phyloP scores from a whole-genome alignment of 2,797 vertebrate genomes.

The Otolemur crassicaudatus region DNA sequence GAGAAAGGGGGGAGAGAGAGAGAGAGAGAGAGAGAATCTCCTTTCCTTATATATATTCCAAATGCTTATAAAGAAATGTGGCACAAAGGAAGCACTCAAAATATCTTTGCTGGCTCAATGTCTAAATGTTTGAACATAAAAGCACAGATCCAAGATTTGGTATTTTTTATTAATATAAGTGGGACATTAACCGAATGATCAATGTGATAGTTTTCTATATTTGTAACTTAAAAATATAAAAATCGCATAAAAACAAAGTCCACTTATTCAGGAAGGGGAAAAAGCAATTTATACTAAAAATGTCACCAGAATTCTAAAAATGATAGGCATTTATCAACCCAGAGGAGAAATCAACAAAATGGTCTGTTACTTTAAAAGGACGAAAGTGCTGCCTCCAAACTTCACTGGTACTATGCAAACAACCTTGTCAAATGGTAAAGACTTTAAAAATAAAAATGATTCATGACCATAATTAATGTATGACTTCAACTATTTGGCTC shows the following conservation, averaged over 20 bases:
- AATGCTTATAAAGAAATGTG: neutral
- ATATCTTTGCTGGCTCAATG: neutral
- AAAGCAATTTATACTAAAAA: constrained; percentile 56
- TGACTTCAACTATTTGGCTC: constrained; percentile 83
- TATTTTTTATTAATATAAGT: constrained; percentile 44
- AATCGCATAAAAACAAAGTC: constrained; percentile 40
- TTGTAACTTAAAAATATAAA: constrained; percentile 58
- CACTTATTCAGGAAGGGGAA: constrained; percentile 31
- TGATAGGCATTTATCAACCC: constrained; percentile 41
- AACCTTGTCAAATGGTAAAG: constrained; percentile 81
- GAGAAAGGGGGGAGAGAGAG: neutral
- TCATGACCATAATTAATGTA: constrained; percentile 84
- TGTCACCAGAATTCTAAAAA: constrained; percentile 39
- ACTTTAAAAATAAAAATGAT: constrained; percentile 84
- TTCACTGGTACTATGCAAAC: constrained; percentile 79
- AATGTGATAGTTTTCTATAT: neutral
- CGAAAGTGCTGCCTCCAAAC: constrained; percentile 69
- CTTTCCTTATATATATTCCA: constrained; percentile 10
- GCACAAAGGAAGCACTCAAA: constrained; percentile 18
- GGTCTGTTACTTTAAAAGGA: constrained; percentile 71
- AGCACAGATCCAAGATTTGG: neutral
- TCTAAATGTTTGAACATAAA: constrained; percentile 16
- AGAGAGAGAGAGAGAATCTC: neutral
- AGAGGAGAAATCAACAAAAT: constrained; percentile 68
- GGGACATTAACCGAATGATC: neutral